Evolutionary conservation across 1,140 invertebrate genomes (phyloP).

Genomic region (Aphelenchoides fujianensis): DNA sequence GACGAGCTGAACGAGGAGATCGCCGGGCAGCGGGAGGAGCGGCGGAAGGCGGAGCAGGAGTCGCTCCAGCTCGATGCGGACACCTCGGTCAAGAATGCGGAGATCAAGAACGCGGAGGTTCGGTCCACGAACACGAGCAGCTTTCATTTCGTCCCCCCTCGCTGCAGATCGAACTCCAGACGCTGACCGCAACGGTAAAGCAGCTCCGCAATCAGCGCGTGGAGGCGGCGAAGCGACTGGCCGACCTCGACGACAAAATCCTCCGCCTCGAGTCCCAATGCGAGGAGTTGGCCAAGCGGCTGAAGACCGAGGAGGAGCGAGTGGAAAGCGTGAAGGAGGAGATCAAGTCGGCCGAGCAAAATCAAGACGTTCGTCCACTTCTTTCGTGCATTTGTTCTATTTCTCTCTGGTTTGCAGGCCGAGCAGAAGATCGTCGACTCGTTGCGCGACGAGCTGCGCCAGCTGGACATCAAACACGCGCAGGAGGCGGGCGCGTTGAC

Average conservation of each 20-base stretch:
- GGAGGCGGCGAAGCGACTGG: conserved; percentile 88
- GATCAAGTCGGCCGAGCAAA: conserved; percentile 40
- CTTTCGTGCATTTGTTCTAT: background rate
- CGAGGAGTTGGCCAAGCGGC: conserved; percentile 22
- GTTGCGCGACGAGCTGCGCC: conserved; percentile 20
- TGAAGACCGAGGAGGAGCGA: conserved; percentile 41
- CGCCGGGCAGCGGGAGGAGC: conserved; percentile 30
- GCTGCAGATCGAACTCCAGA: conserved; percentile 77
- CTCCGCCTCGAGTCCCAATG: conserved; percentile 69
- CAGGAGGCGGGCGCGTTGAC: background rate
- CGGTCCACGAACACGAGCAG: background rate
- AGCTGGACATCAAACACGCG: background rate
- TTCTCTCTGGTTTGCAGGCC: conserved; percentile 29
- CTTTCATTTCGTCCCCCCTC: conserved; percentile 68
- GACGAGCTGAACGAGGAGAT: conserved; percentile 46
- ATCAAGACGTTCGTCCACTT: conserved; percentile 34
- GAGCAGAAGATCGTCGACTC: conserved; percentile 30
- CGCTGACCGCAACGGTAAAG: conserved; percentile 84
- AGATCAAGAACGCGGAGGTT: conserved; percentile 50
- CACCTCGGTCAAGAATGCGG: conserved; percentile 46
- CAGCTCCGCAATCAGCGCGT: conserved; percentile 94
- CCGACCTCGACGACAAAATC: conserved; percentile 75
- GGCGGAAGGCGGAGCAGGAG: conserved; percentile 46
- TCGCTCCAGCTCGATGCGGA: conserved; percentile 52
- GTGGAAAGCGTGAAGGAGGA: conserved; percentile 33